Base-by-base conservation (phyloP, 2,888 invertebrate genomes). In the Sphecodes monilicornis region DNA sequence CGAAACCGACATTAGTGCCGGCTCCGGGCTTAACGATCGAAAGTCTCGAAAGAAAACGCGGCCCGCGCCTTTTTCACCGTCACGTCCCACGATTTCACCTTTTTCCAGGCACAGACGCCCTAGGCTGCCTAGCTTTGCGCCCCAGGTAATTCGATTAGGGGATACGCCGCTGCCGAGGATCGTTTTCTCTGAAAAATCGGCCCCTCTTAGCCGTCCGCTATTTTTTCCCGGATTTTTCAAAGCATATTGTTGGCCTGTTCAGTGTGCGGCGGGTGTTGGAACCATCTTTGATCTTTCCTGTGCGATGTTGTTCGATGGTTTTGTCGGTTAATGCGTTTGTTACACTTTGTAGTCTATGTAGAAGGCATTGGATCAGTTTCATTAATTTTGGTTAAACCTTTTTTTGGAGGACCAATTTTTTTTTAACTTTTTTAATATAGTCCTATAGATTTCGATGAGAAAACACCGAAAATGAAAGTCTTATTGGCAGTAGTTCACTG, bases 21-120 rank as follows among this genome's bases (percentile, higher is more conserved):
- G 74, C 80, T 80, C 46, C 46, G 78, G 54, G 79, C 72, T 85
- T 88, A 86, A 88, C 86, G 88, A 88, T 86, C 86, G 76, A 16
- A 29, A 29, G 43, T 29, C 74, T 29, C 74, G 50, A 70, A 77
- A 79, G 77, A 83, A 76, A 86, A 82, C 36, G 68, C 70, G 54
- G 54, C 41, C 69, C 74, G 66, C 84, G 64, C 39, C 75, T 81
- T 83, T 69, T 75, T 69, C 68, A 39, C 68, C 69, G n/a, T 68
- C 71, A 76, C 84, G 75, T 72, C 64, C 57, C 60, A 50, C 70
- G 32, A 60, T 73, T 74, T 70, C 26, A 50, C 50, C 11, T 84
- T 82, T 78, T n/a, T 76, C 18, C 32, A 22, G 22, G 11, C n/a
- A n/a, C 36, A 22, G 32, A 16, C 32, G 36, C 36, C 18, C 22